phyloP scores from a whole-genome alignment of 2,113 vertebrate genomes.

The Felis chaus region DNA sequence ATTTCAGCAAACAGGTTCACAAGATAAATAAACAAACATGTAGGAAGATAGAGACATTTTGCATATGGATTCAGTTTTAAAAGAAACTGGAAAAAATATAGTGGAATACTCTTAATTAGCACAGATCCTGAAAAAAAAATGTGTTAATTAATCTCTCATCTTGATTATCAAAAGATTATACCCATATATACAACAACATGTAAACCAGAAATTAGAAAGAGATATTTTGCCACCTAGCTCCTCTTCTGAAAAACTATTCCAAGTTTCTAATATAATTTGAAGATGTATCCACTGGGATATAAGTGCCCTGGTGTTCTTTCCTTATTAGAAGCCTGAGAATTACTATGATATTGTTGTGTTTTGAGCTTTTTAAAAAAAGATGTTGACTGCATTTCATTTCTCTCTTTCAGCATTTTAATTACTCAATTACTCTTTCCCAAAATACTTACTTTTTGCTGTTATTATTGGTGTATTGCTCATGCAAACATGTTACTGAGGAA shows the following conservation, averaged over 20 bases:
- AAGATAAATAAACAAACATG: constrained; percentile 73
- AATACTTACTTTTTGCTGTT: constrained; percentile 41
- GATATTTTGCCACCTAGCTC: constrained; percentile 37
- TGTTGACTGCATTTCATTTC: neutral
- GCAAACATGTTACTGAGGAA: constrained; percentile 2
- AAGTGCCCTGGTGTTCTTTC: neutral
- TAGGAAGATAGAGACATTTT: constrained; percentile 69
- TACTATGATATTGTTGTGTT: neutral
- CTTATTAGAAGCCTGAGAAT: constrained; percentile 14
- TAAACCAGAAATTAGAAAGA: constrained; percentile 50
- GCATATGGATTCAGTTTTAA: constrained; percentile 72
- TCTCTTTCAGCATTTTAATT: constrained; percentile 48
- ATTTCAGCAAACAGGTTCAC: constrained; percentile 67
- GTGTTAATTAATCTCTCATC: constrained; percentile 72
- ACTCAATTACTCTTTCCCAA: neutral
- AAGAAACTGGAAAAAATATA: constrained; percentile 56
- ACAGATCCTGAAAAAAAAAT: constrained; percentile 53
- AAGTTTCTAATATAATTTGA: constrained; percentile 8
- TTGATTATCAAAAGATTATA: constrained; percentile 67
- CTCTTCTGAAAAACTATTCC: constrained; percentile 22
- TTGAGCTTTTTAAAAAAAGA: neutral
- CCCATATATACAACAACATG: constrained; percentile 13
- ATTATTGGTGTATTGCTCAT: neutral
- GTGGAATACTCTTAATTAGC: constrained; percentile 66
- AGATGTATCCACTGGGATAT: neutral